These are phyloP conservation scores for Orcinus orca DNA, from an alignment of 2,113 vertebrate genomes.

Conservation along the genomic window DNA sequence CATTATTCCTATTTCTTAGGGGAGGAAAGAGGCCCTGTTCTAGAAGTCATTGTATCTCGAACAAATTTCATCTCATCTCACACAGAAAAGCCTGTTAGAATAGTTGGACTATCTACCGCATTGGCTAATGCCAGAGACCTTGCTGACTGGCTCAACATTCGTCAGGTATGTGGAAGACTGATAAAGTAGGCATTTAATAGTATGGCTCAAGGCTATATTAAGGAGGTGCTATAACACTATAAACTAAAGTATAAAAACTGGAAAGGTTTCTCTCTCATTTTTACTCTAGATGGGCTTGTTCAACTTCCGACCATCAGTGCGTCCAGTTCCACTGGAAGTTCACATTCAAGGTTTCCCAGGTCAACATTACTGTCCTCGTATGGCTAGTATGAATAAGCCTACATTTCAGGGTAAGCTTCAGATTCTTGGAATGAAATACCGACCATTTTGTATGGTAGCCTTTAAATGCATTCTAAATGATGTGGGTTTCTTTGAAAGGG, in stretches of 20 bases:
- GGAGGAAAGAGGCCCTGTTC: constrained; percentile 96
- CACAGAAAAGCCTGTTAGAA: constrained; percentile 91
- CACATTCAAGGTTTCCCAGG: constrained; percentile 98
- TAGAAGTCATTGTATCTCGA: constrained; percentile 98
- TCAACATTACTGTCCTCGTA: constrained; percentile 98
- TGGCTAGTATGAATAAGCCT: constrained; percentile 99
- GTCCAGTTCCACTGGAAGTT: constrained; percentile 96
- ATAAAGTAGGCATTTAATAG: not conserved
- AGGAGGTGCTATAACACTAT: not conserved
- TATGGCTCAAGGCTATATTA: not conserved
- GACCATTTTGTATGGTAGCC: not conserved
- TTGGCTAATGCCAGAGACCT: constrained; percentile 98
- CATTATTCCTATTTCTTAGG: constrained; percentile 82
- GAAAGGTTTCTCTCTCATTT: constrained; percentile 45
- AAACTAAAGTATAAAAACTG: constrained; percentile 27
- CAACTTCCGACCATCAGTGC: constrained; percentile 99
- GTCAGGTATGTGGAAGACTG: constrained; percentile 85
- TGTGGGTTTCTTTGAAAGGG: constrained; percentile 58
- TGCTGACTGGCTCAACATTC: constrained; percentile 97
- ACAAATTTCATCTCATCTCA: constrained; percentile 99
- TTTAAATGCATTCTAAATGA: constrained; percentile 60
- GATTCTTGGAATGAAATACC: not conserved
- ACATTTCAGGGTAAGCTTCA: constrained; percentile 91
- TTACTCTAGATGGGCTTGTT: constrained; percentile 94
- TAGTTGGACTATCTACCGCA: constrained; percentile 98